phyloP scores from a whole-genome alignment of 1,140 invertebrate genomes.

The Reticulitermes speratus region DNA sequence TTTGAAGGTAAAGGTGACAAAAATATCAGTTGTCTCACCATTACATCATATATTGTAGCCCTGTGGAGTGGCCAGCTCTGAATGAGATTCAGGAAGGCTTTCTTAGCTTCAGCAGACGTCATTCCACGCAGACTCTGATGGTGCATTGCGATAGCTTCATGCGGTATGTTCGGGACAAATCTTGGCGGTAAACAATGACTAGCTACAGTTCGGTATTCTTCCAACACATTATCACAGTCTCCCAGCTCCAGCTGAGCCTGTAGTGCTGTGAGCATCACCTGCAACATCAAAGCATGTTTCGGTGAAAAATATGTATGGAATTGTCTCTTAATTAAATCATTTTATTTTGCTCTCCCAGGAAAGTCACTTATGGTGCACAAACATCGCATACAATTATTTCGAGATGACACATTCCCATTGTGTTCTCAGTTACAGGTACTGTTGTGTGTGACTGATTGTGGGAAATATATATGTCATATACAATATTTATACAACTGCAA shows the following conservation, averaged over 20 bases:
- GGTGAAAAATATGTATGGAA: neutral
- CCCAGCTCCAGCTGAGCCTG: slow-evolving; percentile 91
- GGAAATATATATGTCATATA: too few relatives aligned
- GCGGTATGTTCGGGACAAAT: slow-evolving; percentile 68
- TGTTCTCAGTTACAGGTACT: too few relatives aligned
- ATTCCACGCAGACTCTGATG: slow-evolving; percentile 86
- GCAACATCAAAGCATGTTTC: slow-evolving; percentile 37
- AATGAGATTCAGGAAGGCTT: slow-evolving; percentile 91
- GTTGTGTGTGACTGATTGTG: too few relatives aligned
- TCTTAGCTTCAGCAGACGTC: slow-evolving; percentile 80
- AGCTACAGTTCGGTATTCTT: slow-evolving; percentile 74
- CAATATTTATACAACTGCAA: too few relatives aligned
- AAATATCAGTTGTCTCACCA: slow-evolving; percentile 54
- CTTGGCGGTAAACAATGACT: slow-evolving; percentile 80
- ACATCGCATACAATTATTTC: too few relatives aligned
- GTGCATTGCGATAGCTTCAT: slow-evolving; percentile 79
- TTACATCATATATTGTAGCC: slow-evolving; percentile 93
- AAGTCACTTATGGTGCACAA: too few relatives aligned
- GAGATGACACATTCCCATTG: too few relatives aligned
- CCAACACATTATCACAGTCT: slow-evolving; percentile 67
- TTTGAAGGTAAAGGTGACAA: neutral
- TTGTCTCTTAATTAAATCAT: neutral
- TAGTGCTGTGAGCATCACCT: slow-evolving; percentile 92
- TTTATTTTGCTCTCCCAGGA: too few relatives aligned
- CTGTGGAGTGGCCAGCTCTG: slow-evolving; percentile 90